These are phyloP conservation scores for Caenorhabditis plicata DNA, from an alignment of 2,888 invertebrate genomes.

Conservation along the genomic window DNA sequence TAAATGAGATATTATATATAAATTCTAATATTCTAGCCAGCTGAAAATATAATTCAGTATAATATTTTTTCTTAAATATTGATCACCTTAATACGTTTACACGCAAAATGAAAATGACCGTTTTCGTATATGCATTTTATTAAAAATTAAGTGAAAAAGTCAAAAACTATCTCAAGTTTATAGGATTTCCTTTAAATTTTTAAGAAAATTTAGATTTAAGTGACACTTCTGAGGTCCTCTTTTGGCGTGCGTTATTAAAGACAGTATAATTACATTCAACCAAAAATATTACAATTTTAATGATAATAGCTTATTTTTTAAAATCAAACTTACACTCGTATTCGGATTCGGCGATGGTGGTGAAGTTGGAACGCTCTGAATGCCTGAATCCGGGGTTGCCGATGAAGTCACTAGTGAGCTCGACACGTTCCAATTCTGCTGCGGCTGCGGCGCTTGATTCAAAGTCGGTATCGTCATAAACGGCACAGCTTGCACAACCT, in stretches of 20 bases:
- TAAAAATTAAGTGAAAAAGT: too few species aligned
- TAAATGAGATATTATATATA: too few species aligned
- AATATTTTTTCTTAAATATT: too few species aligned
- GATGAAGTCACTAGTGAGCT: conserved; percentile 25
- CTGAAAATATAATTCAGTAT: too few species aligned
- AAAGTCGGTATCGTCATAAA: background rate
- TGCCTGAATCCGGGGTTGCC: conserved; percentile 63
- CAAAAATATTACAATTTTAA: background rate
- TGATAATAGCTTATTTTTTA: background rate
- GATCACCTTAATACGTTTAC: too few species aligned
- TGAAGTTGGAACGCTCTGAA: conserved; percentile 58
- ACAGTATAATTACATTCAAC: background rate
- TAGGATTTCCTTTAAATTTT: too few species aligned
- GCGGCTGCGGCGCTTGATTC: background rate
- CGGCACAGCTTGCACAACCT: conserved; percentile 6
- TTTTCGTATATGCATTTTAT: too few species aligned
- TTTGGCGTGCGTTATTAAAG: background rate
- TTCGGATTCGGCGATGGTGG: conserved; percentile 28
- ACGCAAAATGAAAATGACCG: too few species aligned
- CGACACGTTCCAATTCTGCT: background rate
- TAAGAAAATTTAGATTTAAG: too few species aligned
- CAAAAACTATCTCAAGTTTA: too few species aligned
- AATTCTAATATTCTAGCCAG: too few species aligned
- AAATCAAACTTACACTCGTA: background rate
- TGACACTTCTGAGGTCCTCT: too few species aligned